Evolutionary conservation across 2,113 vertebrate species (phyloP).

Genomic region (Thalassarche chlororhynchos): DNA sequence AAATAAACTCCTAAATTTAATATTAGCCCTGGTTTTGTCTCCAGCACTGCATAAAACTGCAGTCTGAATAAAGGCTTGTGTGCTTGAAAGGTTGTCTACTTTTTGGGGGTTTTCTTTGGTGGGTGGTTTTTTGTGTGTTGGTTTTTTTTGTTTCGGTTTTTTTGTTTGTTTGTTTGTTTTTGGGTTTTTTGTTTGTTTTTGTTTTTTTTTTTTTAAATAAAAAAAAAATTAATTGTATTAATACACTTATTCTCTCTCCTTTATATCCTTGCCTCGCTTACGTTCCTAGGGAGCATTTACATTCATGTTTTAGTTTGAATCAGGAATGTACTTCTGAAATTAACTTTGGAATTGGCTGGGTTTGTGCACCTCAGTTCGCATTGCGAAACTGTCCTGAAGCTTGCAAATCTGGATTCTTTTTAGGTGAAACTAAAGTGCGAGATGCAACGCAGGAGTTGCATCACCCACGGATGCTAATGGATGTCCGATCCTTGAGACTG

Average conservation of each 20-base stretch:
- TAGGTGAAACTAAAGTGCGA: not conserved
- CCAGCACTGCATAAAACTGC: not conserved
- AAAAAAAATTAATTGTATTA: not conserved
- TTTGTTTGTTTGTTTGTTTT: too few species aligned
- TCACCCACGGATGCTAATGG: not conserved
- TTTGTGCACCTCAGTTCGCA: not conserved
- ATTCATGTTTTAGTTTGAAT: not conserved
- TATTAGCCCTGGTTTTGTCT: not conserved
- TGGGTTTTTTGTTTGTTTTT: too few species aligned
- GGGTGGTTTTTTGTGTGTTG: too few species aligned
- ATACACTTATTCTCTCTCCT: not conserved
- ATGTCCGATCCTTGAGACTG: too few species aligned
- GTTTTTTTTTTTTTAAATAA: too few species aligned
- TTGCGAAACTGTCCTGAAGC: accelerated
- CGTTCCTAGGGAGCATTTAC: not conserved
- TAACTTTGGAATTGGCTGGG: not conserved
- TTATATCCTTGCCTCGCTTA: not conserved
- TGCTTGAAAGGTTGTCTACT: not conserved
- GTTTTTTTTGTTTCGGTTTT: too few species aligned
- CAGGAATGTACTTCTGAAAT: too few species aligned
- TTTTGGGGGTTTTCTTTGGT: not conserved
- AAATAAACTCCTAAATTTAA: not conserved
- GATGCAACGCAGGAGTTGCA: not conserved
- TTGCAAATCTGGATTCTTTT: not conserved
- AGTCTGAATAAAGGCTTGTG: not conserved